phyloP scores from a whole-genome alignment of 1,140 invertebrate species.

The Mercenaria mercenaria region DNA sequence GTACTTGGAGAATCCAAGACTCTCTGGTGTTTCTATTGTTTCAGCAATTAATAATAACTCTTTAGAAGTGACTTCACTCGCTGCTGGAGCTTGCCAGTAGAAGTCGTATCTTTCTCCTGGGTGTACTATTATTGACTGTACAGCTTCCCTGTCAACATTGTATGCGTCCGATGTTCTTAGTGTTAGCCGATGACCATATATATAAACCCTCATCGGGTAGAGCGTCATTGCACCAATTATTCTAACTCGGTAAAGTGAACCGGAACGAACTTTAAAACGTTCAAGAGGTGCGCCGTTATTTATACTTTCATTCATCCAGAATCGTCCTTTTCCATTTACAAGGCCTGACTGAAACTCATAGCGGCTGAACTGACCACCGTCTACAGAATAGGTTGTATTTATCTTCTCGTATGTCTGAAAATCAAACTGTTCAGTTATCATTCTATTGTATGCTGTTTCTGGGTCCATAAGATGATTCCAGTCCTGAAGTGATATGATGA shows the following conservation, averaged over 20 bases:
- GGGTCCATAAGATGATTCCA: slow-evolving; percentile 76
- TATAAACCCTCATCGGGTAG: slow-evolving; percentile 88
- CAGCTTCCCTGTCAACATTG: slow-evolving; percentile 91
- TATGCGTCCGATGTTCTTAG: slow-evolving; percentile 93
- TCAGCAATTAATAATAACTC: slow-evolving; percentile 93
- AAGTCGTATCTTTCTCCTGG: slow-evolving; percentile 95
- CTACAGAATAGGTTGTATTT: slow-evolving; percentile 25
- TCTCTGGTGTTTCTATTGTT: slow-evolving; percentile 77
- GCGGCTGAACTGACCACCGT: slow-evolving; percentile 58
- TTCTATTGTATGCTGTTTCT: slow-evolving; percentile 66
- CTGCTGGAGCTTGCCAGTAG: slow-evolving; percentile 86
- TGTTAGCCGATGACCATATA: slow-evolving; percentile 93
- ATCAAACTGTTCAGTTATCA: slow-evolving; percentile 64
- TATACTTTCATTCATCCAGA: slow-evolving; percentile 41
- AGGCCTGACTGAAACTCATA: slow-evolving; percentile 74
- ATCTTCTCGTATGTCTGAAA: slow-evolving; percentile 1
- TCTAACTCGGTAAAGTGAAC: slow-evolving; percentile 72
- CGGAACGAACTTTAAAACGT: slow-evolving; percentile 64
- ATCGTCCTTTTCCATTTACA: slow-evolving; percentile 78
- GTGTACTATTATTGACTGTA: slow-evolving; percentile 77
- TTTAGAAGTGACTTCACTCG: slow-evolving; percentile 89
- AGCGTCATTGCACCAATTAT: slow-evolving; percentile 75
- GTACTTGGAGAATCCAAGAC: slow-evolving; percentile 73
- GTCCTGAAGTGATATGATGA: slow-evolving; percentile 69
- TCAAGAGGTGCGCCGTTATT: slow-evolving; percentile 68